Conservation (phyloP, 1,140 invertebrate genomes). For the Drosophila baimaii region DNA sequence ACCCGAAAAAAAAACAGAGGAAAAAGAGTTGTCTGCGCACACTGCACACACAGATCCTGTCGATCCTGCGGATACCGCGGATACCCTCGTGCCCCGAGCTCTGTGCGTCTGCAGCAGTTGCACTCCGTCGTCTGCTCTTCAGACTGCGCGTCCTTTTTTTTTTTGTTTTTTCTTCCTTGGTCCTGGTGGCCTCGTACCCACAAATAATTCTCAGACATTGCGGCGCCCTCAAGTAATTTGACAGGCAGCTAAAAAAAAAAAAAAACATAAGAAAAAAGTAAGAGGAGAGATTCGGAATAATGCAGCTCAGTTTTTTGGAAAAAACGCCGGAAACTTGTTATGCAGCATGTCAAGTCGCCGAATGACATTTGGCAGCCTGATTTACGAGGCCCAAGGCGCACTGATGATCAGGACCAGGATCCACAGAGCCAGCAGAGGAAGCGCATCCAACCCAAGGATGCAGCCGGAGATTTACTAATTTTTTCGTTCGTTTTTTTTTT, state of each 20-base stretch:
- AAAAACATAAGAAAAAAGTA: slow-evolving; percentile 11
- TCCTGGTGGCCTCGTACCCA: slow-evolving; percentile 55
- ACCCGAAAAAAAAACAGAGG: slow-evolving; percentile 45
- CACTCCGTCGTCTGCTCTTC: slow-evolving; percentile 34
- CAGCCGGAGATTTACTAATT: slow-evolving; percentile 16
- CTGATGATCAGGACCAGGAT: slow-evolving; percentile 21
- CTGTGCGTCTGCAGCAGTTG: slow-evolving; percentile 48
- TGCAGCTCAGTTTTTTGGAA: slow-evolving; percentile 45
- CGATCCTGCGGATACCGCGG: slow-evolving; percentile 13
- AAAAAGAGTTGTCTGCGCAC: slow-evolving; percentile 51
- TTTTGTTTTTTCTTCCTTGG: too few species aligned
- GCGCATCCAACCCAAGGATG: slow-evolving; percentile 20
- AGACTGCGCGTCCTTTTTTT: slow-evolving; percentile 41
- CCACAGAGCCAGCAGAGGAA: slow-evolving; percentile 2
- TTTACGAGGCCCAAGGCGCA: slow-evolving; percentile 63
- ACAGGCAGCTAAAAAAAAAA: slow-evolving; percentile 54
- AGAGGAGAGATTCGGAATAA: slow-evolving; percentile 33
- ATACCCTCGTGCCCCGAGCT: slow-evolving; percentile 2
- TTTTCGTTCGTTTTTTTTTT: neutral
- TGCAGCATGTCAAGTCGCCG: slow-evolving; percentile 71
- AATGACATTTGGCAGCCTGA: slow-evolving; percentile 72
- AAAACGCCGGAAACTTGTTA: slow-evolving; percentile 69
- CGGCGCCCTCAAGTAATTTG: slow-evolving; percentile 81
- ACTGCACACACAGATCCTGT: slow-evolving; percentile 41
- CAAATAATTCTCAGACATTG: slow-evolving; percentile 78